These are phyloP conservation scores for Albula glossodonta DNA, from an alignment of 2,113 vertebrate genomes.

Conservation along the genomic window DNA sequence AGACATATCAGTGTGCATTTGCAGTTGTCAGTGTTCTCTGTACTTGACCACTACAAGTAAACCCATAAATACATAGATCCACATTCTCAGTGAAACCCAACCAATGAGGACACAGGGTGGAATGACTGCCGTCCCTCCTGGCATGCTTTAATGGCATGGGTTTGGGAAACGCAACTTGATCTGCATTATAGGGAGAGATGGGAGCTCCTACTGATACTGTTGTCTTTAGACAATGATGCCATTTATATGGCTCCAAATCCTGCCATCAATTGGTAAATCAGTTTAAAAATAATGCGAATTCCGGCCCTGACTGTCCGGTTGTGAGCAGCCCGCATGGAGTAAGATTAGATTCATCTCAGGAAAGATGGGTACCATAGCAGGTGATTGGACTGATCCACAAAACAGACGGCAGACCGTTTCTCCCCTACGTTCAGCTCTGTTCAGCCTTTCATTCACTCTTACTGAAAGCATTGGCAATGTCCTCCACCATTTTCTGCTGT, in stretches of 20 bases:
- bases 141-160: not conserved
- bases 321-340: not conserved
- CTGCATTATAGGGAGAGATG: not conserved
- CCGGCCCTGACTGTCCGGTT: not conserved
- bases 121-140: not conserved
- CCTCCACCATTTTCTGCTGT: not conserved
- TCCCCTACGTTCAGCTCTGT: not conserved
- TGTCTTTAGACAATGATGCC: not conserved
- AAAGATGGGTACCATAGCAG: not conserved
- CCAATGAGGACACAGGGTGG: not conserved
- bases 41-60: too few species aligned
- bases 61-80: too few species aligned
- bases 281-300: not conserved
- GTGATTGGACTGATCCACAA: not conserved
- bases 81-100: not conserved
- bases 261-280: not conserved
- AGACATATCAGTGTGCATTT: too few species aligned
- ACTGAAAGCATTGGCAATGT: not conserved
- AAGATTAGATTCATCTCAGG: not conserved
- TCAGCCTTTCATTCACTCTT: not conserved
- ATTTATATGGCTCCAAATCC: not conserved
- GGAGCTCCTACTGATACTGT: not conserved
- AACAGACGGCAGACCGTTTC: fast-evolving
- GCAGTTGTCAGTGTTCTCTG: too few species aligned
- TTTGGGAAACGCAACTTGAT: not conserved